A percentile compares a stretch with the other conserved stretches of the same genome.
phyloP scores from a whole-genome alignment of 2,888 invertebrate genomes.

The Spodoptera littoralis region DNA sequence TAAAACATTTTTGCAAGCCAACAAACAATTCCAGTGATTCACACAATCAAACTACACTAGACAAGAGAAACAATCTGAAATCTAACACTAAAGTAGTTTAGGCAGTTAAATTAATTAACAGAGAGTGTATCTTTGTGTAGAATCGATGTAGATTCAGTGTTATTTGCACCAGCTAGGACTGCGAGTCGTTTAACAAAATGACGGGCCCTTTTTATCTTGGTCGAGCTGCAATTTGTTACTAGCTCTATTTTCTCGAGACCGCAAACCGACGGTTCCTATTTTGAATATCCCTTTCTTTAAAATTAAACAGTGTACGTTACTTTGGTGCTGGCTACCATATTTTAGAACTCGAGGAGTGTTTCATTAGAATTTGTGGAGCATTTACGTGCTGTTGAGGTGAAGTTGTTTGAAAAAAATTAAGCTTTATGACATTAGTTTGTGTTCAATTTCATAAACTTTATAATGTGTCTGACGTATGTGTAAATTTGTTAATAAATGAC shows the following conservation, averaged over 20 bases:
- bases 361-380: slow-evolving; percentile 5
- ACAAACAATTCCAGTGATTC: too few relatives aligned
- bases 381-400: too few relatives aligned
- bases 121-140: slow-evolving; percentile 35
- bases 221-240: slow-evolving; percentile 84
- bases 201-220: slow-evolving; percentile 87
- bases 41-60: too few relatives aligned
- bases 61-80: neutral
- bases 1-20: too few relatives aligned
- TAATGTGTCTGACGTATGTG: too few relatives aligned
- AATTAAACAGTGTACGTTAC: slow-evolving; percentile 75
- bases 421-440: neutral
- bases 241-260: slow-evolving; percentile 83
- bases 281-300: slow-evolving; percentile 79
- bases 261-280: slow-evolving; percentile 80
- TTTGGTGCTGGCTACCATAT: slow-evolving; percentile 41
- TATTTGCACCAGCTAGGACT: slow-evolving; percentile 76
- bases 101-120: slow-evolving; percentile 51
- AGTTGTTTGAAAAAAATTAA: slow-evolving; percentile 1
- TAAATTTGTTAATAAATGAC: too few relatives aligned
- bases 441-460: too few relatives aligned
- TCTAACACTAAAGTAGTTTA: slow-evolving; percentile 15
- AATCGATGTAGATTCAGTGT: slow-evolving; percentile 68
- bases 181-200: slow-evolving; percentile 86
- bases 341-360: slow-evolving; percentile 37